phyloP scores from a whole-genome alignment of 2,113 vertebrate species.

The Solenodon paradoxus region DNA sequence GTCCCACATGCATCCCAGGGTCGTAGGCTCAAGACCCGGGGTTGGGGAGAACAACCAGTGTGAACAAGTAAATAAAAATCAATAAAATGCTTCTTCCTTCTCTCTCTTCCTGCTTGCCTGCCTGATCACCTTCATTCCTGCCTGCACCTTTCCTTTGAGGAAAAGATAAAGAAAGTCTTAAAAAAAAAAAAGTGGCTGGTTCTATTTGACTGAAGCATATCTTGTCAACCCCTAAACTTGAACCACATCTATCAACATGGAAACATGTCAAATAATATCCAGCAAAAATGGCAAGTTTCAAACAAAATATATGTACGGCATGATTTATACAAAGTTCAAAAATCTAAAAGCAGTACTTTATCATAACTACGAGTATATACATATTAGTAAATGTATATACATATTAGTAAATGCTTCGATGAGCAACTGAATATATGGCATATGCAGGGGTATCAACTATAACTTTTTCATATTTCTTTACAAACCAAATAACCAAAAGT shows the following conservation, averaged over 20 bases:
- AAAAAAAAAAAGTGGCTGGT: background rate
- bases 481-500: background rate
- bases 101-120: too few species aligned
- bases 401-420: too few species aligned
- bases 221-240: background rate
- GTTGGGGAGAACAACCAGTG: too few species aligned
- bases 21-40: too few species aligned
- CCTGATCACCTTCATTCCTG: too few species aligned
- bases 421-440: slow-evolving; percentile 44
- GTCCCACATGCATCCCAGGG: too few species aligned
- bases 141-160: too few species aligned
- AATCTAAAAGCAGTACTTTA: background rate
- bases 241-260: background rate
- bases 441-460: background rate
- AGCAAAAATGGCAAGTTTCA: slow-evolving; percentile 36
- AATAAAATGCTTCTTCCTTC: too few species aligned
- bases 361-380: background rate
- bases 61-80: too few species aligned
- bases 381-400: background rate
- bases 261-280: background rate
- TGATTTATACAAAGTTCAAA: background rate
- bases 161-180: too few species aligned
- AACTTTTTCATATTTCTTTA: slow-evolving; percentile 13
- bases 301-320: background rate
- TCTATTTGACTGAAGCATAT: background rate